These are phyloP conservation scores for Rhinoptilus africanus DNA, from an alignment of 2,113 vertebrate species.

Conservation along the genomic window DNA sequence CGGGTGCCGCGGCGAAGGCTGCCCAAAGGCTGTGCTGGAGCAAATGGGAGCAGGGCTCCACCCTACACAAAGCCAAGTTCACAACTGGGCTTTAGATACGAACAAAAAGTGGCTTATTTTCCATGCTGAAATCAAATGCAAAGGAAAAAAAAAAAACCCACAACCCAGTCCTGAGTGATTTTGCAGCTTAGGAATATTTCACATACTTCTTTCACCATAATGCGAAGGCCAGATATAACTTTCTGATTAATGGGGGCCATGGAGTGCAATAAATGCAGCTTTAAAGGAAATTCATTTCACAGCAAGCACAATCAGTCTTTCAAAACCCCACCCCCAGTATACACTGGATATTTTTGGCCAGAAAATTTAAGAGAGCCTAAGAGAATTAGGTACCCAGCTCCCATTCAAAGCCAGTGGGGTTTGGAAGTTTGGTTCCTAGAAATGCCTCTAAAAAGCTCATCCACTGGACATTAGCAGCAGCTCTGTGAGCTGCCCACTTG, in stretches of 20 bases:
- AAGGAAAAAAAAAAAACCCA: neutral
- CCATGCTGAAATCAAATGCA: neutral
- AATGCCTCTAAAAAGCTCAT: neutral
- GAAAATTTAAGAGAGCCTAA: neutral
- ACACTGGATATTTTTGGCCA: neutral
- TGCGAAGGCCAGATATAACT: conserved; percentile 46
- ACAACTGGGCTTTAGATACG: neutral
- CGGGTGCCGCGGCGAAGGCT: rapidly evolving
- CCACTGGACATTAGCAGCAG: neutral
- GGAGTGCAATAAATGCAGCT: conserved; percentile 47
- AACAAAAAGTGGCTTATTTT: conserved; percentile 29
- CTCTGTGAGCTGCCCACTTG: neutral
- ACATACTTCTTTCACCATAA: conserved; percentile 44
- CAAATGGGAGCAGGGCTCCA: neutral
- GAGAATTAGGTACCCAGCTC: neutral
- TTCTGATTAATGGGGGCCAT: conserved; percentile 45
- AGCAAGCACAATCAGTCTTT: conserved; percentile 26
- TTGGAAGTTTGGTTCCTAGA: neutral
- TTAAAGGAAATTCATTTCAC: conserved; percentile 41
- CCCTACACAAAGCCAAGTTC: neutral
- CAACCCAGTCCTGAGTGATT: conserved; percentile 8
- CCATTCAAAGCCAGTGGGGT: neutral
- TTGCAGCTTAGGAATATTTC: conserved; percentile 55
- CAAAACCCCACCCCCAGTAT: neutral
- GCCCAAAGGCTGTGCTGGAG: neutral